phyloP scores from a whole-genome alignment of 2,888 invertebrate genomes.

The Oligia strigilis region DNA sequence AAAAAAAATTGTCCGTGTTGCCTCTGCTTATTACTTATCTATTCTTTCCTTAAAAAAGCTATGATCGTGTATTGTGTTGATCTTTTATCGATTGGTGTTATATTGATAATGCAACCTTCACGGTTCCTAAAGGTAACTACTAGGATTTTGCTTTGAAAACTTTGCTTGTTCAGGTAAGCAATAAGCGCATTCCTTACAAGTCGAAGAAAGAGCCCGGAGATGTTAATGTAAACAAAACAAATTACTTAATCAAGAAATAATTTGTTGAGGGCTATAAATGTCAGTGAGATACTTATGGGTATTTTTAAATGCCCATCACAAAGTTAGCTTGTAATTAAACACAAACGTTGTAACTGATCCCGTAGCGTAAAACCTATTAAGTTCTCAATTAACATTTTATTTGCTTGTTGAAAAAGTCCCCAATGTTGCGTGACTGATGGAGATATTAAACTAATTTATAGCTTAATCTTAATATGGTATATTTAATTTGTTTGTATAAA shows the following conservation, averaged over 20 bases:
- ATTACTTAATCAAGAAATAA: not conserved
- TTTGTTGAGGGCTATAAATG: slow-evolving; percentile 9
- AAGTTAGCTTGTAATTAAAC: slow-evolving; percentile 45
- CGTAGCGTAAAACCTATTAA: slow-evolving; percentile 55
- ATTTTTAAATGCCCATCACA: slow-evolving; percentile 21
- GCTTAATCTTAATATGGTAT: slow-evolving; percentile 13
- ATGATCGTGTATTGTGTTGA: no score
- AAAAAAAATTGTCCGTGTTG: no score
- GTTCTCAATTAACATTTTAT: slow-evolving; percentile 60
- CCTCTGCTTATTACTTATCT: no score
- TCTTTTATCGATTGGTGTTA: no score
- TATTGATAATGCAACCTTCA: no score
- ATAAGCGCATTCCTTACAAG: no score
- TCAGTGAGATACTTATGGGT: slow-evolving; percentile 6
- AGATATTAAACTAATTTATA: slow-evolving; percentile 46
- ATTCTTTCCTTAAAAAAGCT: no score
- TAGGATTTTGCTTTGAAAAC: not conserved
- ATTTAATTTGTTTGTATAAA: slow-evolving; percentile 21
- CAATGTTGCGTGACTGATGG: slow-evolving; percentile 19
- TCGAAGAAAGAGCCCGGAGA: no score
- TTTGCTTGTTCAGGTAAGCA: no score
- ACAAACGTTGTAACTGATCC: slow-evolving; percentile 47
- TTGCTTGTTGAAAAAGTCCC: slow-evolving; percentile 33
- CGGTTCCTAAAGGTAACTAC: not conserved
- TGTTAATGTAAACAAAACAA: slow-evolving; percentile 12